phyloP scores from a whole-genome alignment of 2,797 vertebrate genomes.

The Danio tinwini region DNA sequence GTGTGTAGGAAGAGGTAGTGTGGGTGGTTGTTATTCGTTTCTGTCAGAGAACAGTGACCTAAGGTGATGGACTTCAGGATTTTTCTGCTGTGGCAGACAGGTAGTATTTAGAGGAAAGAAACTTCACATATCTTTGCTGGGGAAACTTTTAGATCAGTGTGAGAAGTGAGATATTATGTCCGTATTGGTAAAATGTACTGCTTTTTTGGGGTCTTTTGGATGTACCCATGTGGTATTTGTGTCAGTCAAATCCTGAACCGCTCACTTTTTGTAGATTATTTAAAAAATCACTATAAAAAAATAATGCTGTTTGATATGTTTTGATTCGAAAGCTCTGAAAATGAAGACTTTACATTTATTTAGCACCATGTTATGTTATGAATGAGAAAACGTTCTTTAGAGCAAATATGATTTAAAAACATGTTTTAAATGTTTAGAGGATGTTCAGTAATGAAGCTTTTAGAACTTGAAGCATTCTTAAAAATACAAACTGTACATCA shows the following conservation, averaged over 20 bases:
- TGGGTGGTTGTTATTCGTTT: conserved; percentile 38
- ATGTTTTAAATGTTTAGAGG: no score
- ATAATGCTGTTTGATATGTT: neutral
- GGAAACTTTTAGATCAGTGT: conserved; percentile 4
- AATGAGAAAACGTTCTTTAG: neutral
- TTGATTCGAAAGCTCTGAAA: neutral
- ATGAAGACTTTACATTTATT: neutral
- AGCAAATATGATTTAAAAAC: neutral
- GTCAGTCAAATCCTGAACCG: neutral
- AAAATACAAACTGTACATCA: no score
- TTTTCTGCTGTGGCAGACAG: conserved; percentile 33
- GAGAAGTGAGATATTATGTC: neutral
- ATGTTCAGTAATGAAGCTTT: no score
- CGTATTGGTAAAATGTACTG: neutral
- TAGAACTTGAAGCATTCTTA: no score
- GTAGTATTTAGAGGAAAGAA: conserved; percentile 35
- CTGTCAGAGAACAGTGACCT: conserved; percentile 38
- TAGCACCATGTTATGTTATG: neutral
- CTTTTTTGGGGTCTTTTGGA: neutral
- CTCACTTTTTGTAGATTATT: neutral
- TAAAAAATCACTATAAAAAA: neutral
- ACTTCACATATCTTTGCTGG: conserved; percentile 18
- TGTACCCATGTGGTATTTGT: neutral
- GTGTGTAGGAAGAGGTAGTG: conserved; percentile 73
- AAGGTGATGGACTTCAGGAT: conserved; percentile 40